Evolutionary conservation across 2,113 vertebrate genomes (phyloP).

Genomic region (Propithecus coquereli): DNA sequence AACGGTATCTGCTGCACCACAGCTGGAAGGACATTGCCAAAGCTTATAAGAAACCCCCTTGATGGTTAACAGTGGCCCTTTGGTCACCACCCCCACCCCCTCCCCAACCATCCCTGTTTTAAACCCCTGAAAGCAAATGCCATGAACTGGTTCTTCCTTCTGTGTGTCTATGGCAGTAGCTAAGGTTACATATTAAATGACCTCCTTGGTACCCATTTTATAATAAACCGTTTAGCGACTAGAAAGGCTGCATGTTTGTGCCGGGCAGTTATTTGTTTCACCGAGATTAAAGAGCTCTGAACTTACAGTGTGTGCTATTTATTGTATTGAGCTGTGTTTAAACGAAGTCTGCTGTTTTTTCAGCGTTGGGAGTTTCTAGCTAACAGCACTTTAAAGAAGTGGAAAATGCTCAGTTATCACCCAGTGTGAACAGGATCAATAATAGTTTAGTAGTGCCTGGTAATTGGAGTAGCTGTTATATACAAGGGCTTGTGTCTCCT

Average conservation of each 20-base stretch:
- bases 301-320: conserved; percentile 76
- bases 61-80: not conserved
- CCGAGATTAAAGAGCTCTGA: conserved; percentile 76
- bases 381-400: conserved; percentile 94
- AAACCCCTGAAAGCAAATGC: conserved; percentile 47
- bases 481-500: conserved; percentile 90
- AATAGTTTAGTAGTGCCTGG: conserved; percentile 91
- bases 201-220: conserved; percentile 62
- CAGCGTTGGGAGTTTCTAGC: conserved; percentile 89
- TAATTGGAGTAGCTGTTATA: conserved; percentile 93
- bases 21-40: not conserved
- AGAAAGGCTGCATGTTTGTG: conserved; percentile 62
- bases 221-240: conserved; percentile 74
- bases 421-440: conserved; percentile 89
- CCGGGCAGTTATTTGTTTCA: conserved; percentile 75
- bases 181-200: conserved; percentile 74
- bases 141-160: not conserved
- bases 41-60: not conserved
- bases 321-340: conserved; percentile 85
- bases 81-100: not conserved
- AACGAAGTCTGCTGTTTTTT: conserved; percentile 89
- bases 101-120: not conserved
- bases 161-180: conserved; percentile 49
- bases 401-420: conserved; percentile 93
- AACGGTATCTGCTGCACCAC: not conserved